Evolutionary conservation across 2,113 vertebrate species (phyloP).

Genomic region (Eptatretus burgeri): DNA sequence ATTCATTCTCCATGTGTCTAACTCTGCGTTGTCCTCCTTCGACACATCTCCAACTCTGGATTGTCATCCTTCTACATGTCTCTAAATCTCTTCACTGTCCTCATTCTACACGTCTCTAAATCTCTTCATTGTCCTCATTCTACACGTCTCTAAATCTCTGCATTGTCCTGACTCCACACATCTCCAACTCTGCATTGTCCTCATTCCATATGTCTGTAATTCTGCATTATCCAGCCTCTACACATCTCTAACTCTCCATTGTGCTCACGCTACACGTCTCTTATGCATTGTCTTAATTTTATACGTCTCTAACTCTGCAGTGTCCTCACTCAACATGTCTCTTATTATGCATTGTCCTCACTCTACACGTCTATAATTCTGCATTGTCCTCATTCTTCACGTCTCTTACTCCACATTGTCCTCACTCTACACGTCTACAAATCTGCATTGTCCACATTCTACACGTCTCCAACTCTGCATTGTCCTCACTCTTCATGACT

Average conservation of each 20-base stretch:
- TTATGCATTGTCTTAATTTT: too few species aligned
- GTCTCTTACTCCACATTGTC: not conserved
- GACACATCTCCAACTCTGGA: conserved; percentile 7
- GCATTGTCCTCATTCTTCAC: not conserved
- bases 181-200: not conserved
- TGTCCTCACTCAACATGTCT: not conserved
- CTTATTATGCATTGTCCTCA: not conserved
- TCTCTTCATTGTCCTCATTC: not conserved
- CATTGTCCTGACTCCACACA: not conserved
- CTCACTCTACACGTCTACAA: conserved; percentile 2
- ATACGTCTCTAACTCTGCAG: not conserved
- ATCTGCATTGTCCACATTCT: conserved; percentile 6
- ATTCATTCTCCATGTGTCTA: too few species aligned
- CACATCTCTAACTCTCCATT: too few species aligned
- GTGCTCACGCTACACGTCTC: not conserved
- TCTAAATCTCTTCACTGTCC: not conserved
- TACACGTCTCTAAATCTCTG: not conserved
- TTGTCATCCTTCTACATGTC: conserved; percentile 1
- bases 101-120: not conserved
- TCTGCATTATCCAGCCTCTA: too few species aligned
- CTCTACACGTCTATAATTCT: not conserved
- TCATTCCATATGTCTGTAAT: not conserved
- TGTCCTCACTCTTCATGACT: conserved; percentile 1
- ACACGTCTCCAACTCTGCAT: not conserved
- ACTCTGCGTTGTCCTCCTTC: conserved; percentile 7